phyloP scores from a whole-genome alignment of 2,888 invertebrate species.

The Danaus chrysippus region DNA sequence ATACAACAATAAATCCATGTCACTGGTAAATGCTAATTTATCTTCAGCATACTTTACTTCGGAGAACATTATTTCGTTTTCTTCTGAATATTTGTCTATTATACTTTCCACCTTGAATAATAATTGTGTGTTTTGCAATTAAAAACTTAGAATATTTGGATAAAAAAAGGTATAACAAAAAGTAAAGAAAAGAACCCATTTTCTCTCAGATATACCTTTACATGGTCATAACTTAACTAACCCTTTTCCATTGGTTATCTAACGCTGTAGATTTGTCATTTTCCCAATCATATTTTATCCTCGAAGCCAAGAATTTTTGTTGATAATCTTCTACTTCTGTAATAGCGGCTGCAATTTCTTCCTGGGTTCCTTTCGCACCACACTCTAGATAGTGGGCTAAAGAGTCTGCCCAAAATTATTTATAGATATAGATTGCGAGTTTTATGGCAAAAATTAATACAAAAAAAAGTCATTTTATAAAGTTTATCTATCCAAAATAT shows the following conservation, averaged over 20 bases:
- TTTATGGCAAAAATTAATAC: background rate
- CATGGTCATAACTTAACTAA: slow-evolving; percentile 22
- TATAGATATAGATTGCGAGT: background rate
- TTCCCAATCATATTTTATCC: slow-evolving; percentile 50
- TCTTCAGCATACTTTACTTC: slow-evolving; percentile 43
- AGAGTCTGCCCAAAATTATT: slow-evolving; percentile 41
- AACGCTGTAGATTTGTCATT: slow-evolving; percentile 44
- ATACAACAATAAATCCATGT: slow-evolving; percentile 49
- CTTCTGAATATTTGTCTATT: slow-evolving; percentile 43
- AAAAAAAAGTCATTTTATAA: background rate
- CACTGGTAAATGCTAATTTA: slow-evolving; percentile 40
- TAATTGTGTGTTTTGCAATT: background rate
- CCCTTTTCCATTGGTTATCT: slow-evolving; percentile 51
- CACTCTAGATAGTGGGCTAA: slow-evolving; percentile 52
- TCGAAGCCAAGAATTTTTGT: slow-evolving; percentile 37
- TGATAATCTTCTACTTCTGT: slow-evolving; percentile 39
- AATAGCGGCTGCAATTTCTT: slow-evolving; percentile 42
- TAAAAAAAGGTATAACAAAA: background rate
- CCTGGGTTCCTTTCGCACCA: slow-evolving; percentile 47
- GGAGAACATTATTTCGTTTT: slow-evolving; percentile 44
- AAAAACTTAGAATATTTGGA: background rate
- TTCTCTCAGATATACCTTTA: background rate
- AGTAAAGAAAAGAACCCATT: background rate
- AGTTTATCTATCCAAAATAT: background rate
- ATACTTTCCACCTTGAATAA: slow-evolving; percentile 46